Percentiles rank a stretch among this genome's conserved stretches.
Conservation (phyloP, 2,797 vertebrate genomes). For the Notolabrus celidotus region DNA sequence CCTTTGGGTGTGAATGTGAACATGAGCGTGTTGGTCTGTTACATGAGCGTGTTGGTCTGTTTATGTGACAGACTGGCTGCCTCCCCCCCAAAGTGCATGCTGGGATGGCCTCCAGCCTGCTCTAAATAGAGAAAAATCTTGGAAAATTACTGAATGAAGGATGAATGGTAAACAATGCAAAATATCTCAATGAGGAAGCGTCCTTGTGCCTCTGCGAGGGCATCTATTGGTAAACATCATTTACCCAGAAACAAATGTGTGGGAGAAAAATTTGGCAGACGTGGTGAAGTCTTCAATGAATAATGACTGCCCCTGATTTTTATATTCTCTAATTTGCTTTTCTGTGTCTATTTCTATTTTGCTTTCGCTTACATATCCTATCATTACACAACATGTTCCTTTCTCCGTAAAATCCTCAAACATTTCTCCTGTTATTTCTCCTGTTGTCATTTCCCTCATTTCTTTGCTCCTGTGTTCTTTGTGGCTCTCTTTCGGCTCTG, state of each 20-base stretch:
- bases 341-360: conserved; percentile 23
- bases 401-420: conserved; percentile 57
- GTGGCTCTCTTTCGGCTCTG: conserved; percentile 17
- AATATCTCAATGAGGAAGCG: conserved; percentile 53
- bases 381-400: conserved; percentile 36
- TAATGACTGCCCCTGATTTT: conserved; percentile 48
- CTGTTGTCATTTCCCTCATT: conserved; percentile 48
- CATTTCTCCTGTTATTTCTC: conserved; percentile 26
- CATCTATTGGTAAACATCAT: conserved; percentile 56
- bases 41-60: conserved; percentile 43
- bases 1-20: conserved; percentile 38
- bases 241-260: conserved; percentile 46
- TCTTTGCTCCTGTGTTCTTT: conserved; percentile 24
- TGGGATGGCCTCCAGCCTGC: conserved; percentile 41
- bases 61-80: conserved; percentile 40
- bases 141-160: conserved; percentile 47
- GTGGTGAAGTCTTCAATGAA: conserved; percentile 58
- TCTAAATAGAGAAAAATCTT: conserved; percentile 33
- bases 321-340: conserved; percentile 24
- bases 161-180: conserved; percentile 60
- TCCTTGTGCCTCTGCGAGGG: conserved; percentile 14
- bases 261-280: conserved; percentile 57
- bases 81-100: conserved; percentile 33
- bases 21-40: conserved; percentile 42
- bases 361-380: conserved; percentile 37